Percentiles rank a stretch among this genome's conserved stretches.
Evolutionary conservation across 2,888 invertebrate genomes (phyloP).

Genomic region (Epinotia ramella): DNA sequence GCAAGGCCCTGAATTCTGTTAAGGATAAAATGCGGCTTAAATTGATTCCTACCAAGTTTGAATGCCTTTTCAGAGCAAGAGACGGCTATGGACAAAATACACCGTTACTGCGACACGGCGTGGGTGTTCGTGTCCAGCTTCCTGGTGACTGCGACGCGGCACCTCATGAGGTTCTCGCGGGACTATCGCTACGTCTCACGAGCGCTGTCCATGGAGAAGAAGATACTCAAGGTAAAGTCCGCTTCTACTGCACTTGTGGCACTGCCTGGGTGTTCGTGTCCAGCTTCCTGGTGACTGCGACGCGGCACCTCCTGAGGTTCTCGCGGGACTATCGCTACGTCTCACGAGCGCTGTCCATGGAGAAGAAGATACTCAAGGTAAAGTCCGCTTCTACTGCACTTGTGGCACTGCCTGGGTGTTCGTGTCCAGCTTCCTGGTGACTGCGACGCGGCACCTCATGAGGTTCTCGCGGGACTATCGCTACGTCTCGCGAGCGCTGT

Average conservation of each 20-base stretch:
- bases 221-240: constrained; percentile 91
- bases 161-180: constrained; percentile 94
- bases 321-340: constrained; percentile 98
- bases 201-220: constrained; percentile 95
- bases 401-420: constrained; percentile 89
- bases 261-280: constrained; percentile 90
- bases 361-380: constrained; percentile 95
- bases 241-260: too few relatives aligned
- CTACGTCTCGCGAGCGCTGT: constrained; percentile 95
- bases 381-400: constrained; percentile 51
- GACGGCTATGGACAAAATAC: constrained; percentile 80
- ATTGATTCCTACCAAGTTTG: background rate
- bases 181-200: constrained; percentile 98
- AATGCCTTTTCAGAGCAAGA: constrained; percentile 61
- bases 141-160: constrained; percentile 92
- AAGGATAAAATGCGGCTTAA: background rate
- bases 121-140: constrained; percentile 91
- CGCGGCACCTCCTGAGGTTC: constrained; percentile 92
- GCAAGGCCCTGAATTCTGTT: background rate
- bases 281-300: constrained; percentile 92
- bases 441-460: constrained; percentile 93
- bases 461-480: constrained; percentile 96
- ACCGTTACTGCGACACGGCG: constrained; percentile 75
- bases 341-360: constrained; percentile 93
- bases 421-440: constrained; percentile 91